phyloP scores from a whole-genome alignment of 2,888 invertebrate genomes.

The Teinopalpus imperialis region DNA sequence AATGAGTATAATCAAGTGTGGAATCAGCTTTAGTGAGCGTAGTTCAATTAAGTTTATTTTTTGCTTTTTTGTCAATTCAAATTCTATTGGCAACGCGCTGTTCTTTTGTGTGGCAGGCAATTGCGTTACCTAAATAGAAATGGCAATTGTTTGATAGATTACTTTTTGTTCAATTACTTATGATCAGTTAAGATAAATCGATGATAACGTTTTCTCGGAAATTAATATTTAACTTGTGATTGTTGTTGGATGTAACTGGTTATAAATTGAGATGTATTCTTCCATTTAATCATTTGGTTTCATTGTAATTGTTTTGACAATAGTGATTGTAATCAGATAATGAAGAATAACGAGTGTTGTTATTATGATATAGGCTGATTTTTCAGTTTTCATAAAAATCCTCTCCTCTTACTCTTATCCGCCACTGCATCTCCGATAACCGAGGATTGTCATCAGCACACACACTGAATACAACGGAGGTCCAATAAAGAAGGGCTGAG shows the following conservation, averaged over 20 bases:
- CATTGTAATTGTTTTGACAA: too few relatives aligned
- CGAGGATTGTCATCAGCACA: too few relatives aligned
- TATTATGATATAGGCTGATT: too few relatives aligned
- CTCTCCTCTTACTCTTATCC: too few relatives aligned
- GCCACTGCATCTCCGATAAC: too few relatives aligned
- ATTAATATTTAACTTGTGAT: neutral
- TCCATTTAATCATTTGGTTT: too few relatives aligned
- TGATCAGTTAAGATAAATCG: conserved; percentile 3
- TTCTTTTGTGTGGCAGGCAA: neutral
- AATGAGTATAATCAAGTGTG: neutral
- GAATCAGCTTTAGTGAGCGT: neutral
- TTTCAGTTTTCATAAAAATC: too few relatives aligned
- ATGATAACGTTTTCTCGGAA: conserved; percentile 9
- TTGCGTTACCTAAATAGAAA: conserved; percentile 4
- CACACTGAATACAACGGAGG: too few relatives aligned
- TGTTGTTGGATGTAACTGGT: neutral
- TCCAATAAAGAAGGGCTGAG: too few relatives aligned
- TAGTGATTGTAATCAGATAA: too few relatives aligned
- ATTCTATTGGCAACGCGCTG: neutral
- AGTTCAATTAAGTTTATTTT: neutral
- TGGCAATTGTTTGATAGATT: conserved; percentile 4
- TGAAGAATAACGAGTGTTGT: too few relatives aligned
- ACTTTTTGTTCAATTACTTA: conserved; percentile 4
- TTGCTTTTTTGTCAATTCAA: neutral
- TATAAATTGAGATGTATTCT: neutral